A percentile compares a stretch with the other conserved stretches of the same genome.
These are phyloP conservation scores for Pollenia griseotomentosa DNA, from an alignment of 2,888 invertebrate genomes.

Conservation along the genomic window DNA sequence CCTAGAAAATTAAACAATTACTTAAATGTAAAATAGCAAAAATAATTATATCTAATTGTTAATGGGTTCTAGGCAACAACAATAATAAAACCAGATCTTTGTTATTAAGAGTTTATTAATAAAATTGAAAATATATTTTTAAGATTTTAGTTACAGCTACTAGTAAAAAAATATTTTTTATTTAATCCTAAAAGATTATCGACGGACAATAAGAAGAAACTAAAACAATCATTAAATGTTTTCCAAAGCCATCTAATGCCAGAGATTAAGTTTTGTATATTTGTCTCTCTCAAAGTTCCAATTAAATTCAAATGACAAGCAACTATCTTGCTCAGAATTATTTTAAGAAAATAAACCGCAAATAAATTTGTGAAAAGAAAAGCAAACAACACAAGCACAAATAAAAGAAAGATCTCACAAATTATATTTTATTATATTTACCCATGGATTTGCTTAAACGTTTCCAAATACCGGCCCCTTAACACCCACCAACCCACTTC, in stretches of 20 bases:
- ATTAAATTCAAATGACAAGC: conserved; percentile 57
- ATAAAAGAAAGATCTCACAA: conserved; percentile 47
- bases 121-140: conserved; percentile 3
- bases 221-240: conserved; percentile 41
- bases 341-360: conserved; percentile 44
- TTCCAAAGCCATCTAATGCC: conserved; percentile 15
- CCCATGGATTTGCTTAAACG: conserved; percentile 48
- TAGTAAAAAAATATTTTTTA: not conserved
- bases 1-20: not conserved
- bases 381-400: not conserved
- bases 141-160: not conserved
- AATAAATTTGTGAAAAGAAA: conserved; percentile 38
- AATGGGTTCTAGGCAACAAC: not conserved
- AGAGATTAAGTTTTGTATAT: not conserved
- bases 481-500: conserved; percentile 23
- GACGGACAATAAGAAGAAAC: not conserved
- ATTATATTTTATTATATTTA: conserved; percentile 69
- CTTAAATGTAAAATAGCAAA: not conserved
- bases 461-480: not conserved
- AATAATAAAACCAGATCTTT: not conserved
- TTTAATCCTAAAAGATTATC: conserved; percentile 1
- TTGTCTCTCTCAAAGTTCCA: conserved; percentile 12
- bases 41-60: not conserved
- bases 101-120: conserved; percentile 1
- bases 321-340: conserved; percentile 54